phyloP scores from a whole-genome alignment of 2,888 invertebrate genomes.

The Eupsilia transversa region DNA sequence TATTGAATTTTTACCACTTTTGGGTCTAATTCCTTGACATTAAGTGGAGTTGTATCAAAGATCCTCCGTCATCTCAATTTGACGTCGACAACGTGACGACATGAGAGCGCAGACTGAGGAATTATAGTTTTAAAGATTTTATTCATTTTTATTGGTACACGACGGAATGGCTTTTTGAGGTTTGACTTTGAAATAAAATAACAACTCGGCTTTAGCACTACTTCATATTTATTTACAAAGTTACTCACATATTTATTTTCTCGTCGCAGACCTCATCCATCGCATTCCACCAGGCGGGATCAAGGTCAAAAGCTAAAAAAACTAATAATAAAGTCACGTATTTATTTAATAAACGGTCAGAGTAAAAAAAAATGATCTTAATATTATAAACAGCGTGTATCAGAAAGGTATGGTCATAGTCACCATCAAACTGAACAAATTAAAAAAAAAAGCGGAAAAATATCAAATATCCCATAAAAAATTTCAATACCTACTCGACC shows the following conservation, averaged over 20 bases:
- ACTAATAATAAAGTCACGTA: no score
- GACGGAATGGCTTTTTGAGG: background rate
- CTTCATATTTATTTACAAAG: background rate
- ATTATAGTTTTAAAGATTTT: slow-evolving; percentile 64
- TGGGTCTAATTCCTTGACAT: slow-evolving; percentile 27
- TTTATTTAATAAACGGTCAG: no score
- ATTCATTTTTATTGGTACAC: background rate
- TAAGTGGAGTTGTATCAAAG: slow-evolving; percentile 57
- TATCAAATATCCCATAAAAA: no score
- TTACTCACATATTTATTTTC: background rate
- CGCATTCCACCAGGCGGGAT: background rate
- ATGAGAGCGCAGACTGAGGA: slow-evolving; percentile 60
- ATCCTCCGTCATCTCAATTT: slow-evolving; percentile 82
- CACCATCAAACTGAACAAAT: no score
- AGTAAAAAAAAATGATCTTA: no score
- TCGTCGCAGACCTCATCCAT: background rate
- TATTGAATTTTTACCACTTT: background rate
- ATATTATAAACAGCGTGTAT: no score
- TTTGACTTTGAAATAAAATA: background rate
- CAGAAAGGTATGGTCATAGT: no score
- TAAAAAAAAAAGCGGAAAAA: no score
- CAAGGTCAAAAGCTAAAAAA: background rate
- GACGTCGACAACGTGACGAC: no score
- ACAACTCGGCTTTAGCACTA: no score
- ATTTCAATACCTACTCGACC: no score